phyloP scores from a whole-genome alignment of 2,888 invertebrate species.

The Drosophila pseudotakahashii region DNA sequence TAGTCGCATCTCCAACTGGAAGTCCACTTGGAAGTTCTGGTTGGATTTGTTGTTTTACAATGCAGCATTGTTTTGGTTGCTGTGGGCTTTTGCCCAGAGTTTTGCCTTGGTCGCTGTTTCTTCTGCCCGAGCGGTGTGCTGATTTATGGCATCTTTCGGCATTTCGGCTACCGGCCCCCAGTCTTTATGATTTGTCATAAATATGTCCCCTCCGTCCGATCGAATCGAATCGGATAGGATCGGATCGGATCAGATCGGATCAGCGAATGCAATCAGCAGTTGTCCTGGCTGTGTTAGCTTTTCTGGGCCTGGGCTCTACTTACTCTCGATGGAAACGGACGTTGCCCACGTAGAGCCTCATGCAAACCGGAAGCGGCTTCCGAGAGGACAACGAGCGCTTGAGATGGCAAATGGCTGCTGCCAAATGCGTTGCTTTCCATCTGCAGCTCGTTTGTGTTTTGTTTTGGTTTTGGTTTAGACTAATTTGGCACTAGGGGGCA shows the following conservation, averaged over 20 bases:
- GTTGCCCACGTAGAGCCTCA: constrained; percentile 90
- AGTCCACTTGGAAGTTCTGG: constrained; percentile 34
- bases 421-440: constrained; percentile 92
- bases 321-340: constrained; percentile 90
- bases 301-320: constrained; percentile 57
- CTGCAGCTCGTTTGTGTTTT: constrained; percentile 67
- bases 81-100: constrained; percentile 29
- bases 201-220: constrained; percentile 59
- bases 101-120: constrained; percentile 15
- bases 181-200: constrained; percentile 76
- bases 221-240: constrained; percentile 1
- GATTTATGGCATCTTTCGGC: constrained; percentile 77
- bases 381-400: constrained; percentile 90
- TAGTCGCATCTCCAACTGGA: constrained; percentile 13
- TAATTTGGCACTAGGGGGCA: constrained; percentile 38
- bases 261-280: constrained; percentile 19
- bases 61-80: constrained; percentile 65
- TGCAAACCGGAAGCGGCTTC: constrained; percentile 90
- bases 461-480: constrained; percentile 35
- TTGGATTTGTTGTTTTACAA: constrained; percentile 54
- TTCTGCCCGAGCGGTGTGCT: constrained; percentile 71
- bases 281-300: background rate
- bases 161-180: constrained; percentile 45
- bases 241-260: constrained; percentile 4
- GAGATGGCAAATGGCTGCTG: constrained; percentile 89